These are phyloP conservation scores for Callimorpha dominula DNA, from an alignment of 2,888 invertebrate species.

Conservation along the genomic window DNA sequence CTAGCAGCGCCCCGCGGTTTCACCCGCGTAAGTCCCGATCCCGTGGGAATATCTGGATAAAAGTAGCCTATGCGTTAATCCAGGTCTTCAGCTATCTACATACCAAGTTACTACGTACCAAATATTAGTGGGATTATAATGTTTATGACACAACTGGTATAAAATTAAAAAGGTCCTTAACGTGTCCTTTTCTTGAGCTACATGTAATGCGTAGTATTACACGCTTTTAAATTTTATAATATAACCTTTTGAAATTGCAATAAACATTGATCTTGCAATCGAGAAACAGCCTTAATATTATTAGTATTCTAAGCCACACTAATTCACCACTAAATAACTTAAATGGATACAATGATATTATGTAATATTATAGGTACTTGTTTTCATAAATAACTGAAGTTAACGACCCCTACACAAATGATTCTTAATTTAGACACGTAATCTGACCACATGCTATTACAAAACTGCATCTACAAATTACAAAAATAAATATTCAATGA, in stretches of 20 bases:
- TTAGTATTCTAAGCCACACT: neutral
- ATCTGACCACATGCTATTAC: neutral
- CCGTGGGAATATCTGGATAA: too few relatives aligned
- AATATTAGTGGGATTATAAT: too few relatives aligned
- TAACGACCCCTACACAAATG: neutral
- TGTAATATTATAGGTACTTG: too few relatives aligned
- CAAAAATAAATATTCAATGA: slow-evolving; percentile 20
- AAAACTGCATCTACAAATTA: slow-evolving; percentile 13
- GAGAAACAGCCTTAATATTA: neutral
- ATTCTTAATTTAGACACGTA: neutral
- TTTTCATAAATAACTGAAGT: too few relatives aligned
- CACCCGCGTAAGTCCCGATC: too few relatives aligned
- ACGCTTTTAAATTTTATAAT: neutral
- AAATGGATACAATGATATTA: too few relatives aligned
- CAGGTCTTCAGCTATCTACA: too few relatives aligned
- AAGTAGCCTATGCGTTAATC: too few relatives aligned
- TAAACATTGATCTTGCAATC: neutral
- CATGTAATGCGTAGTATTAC: neutral
- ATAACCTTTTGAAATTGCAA: neutral
- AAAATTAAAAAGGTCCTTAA: neutral
- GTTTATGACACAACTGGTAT: neutral
- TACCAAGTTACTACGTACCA: too few relatives aligned
- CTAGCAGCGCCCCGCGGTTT: too few relatives aligned
- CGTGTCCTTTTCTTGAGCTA: neutral
- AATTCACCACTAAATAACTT: neutral